Percentiles rank a stretch among this genome's conserved stretches.
These are phyloP conservation scores for Halocynthia aurantium DNA, from an alignment of 23 tunicate species.

Conservation along the genomic window DNA sequence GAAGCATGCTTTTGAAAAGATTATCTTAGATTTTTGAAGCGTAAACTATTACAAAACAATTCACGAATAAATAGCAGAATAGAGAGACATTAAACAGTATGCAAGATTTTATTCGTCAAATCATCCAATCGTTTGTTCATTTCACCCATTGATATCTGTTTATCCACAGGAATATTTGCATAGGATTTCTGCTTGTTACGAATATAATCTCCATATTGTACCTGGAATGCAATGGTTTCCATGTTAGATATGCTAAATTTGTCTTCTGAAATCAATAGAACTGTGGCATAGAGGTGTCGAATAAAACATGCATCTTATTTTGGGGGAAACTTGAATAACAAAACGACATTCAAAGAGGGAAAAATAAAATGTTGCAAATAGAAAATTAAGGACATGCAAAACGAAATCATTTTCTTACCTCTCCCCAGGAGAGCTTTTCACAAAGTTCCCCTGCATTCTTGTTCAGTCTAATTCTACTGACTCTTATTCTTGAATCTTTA, in stretches of 20 bases:
- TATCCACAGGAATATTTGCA: neutral
- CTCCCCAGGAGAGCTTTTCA: slow-evolving; percentile 92
- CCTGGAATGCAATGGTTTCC: neutral
- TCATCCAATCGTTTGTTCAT: neutral
- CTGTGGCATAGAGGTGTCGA: no score
- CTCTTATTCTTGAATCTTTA: slow-evolving; percentile 58
- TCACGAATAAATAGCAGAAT: no score
- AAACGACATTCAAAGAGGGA: no score
- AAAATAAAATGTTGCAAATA: no score
- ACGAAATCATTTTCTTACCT: slow-evolving; percentile 25
- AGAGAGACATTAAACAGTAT: no score
- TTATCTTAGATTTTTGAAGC: no score
- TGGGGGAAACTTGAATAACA: no score
- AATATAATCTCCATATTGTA: slow-evolving; percentile 13
- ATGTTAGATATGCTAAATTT: neutral
- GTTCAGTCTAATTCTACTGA: slow-evolving; percentile 75
- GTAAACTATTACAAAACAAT: no score
- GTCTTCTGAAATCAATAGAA: neutral
- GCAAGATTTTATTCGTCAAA: no score
- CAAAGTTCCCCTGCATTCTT: slow-evolving; percentile 61
- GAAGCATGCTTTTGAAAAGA: no score
- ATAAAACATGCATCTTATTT: no score
- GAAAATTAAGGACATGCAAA: no score
- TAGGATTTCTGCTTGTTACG: slow-evolving; percentile 7
- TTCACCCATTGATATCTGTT: slow-evolving; percentile 16